These are phyloP conservation scores for Lomographa bimaculata DNA, from an alignment of 2,888 invertebrate species.

Conservation along the genomic window DNA sequence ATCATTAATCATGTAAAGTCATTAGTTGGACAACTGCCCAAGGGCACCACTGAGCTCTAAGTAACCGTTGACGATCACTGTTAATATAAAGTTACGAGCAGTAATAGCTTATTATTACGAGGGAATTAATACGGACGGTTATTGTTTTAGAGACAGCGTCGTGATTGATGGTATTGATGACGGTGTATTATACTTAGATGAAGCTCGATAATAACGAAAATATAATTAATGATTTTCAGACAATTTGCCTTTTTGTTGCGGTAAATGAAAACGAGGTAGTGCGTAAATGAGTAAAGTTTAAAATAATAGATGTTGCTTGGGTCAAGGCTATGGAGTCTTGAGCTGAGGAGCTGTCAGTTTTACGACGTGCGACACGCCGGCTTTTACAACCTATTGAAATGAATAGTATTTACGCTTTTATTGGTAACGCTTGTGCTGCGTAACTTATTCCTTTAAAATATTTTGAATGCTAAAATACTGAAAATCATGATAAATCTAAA, in stretches of 20 bases:
- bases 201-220: constrained; percentile 31
- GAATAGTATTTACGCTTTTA: constrained; percentile 34
- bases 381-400: constrained; percentile 46
- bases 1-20: constrained; percentile 75
- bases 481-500: no score
- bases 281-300: constrained; percentile 33
- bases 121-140: constrained; percentile 68
- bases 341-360: constrained; percentile 32
- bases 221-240: constrained; percentile 36
- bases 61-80: constrained; percentile 71
- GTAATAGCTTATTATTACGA: constrained; percentile 73
- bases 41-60: constrained; percentile 63
- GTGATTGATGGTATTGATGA: constrained; percentile 68
- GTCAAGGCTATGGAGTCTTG: constrained; percentile 48
- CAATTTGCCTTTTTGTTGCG: constrained; percentile 25
- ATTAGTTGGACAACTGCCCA: constrained; percentile 71
- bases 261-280: constrained; percentile 25
- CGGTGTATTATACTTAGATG: constrained; percentile 24
- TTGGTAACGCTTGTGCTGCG: constrained; percentile 26
- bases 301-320: constrained; percentile 33
- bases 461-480: neutral
- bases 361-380: constrained; percentile 40
- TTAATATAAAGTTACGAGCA: constrained; percentile 67
- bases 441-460: constrained; percentile 8
- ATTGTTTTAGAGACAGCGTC: constrained; percentile 76